A percentile compares a stretch with the other conserved stretches of the same genome.
phyloP scores from a whole-genome alignment of 2,888 invertebrate species.

The Punctoribates punctum region DNA sequence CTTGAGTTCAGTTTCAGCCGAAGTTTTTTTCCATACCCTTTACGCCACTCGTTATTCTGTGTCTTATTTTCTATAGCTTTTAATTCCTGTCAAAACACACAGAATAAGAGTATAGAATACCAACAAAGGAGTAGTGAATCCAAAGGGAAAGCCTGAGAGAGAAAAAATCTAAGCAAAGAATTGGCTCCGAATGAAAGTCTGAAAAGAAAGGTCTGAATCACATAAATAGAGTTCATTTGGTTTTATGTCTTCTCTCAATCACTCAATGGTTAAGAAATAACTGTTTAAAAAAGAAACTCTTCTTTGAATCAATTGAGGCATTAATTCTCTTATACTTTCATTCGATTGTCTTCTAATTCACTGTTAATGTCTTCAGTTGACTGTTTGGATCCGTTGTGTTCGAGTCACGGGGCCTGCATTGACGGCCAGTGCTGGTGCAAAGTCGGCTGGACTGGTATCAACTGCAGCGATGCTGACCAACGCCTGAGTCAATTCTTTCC shows the following conservation, averaged over 20 bases:
- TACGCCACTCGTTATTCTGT: background rate
- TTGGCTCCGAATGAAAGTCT: background rate
- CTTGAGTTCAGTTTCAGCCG: background rate
- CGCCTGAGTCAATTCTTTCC: constrained; percentile 86
- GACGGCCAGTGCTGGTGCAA: constrained; percentile 91
- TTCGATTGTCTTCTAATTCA: background rate
- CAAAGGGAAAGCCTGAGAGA: background rate
- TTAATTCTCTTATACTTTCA: too few relatives aligned
- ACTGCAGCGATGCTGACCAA: constrained; percentile 85
- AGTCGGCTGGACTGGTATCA: constrained; percentile 90
- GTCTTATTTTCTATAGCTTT: constrained; percentile 24
- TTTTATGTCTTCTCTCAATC: constrained; percentile 3
- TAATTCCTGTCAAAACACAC: constrained; percentile 26
- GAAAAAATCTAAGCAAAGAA: background rate
- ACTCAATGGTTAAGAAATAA: too few relatives aligned
- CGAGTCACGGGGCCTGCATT: constrained; percentile 89
- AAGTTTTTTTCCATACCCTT: background rate
- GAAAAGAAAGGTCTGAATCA: background rate
- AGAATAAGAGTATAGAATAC: background rate
- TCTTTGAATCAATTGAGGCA: too few relatives aligned
- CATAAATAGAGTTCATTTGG: background rate
- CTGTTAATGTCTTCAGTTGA: constrained; percentile 61
- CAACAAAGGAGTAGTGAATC: background rate
- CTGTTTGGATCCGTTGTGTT: constrained; percentile 90
- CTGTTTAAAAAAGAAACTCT: too few relatives aligned